Conservation (phyloP, 2,113 vertebrate genomes). For the Panurus biarmicus region DNA sequence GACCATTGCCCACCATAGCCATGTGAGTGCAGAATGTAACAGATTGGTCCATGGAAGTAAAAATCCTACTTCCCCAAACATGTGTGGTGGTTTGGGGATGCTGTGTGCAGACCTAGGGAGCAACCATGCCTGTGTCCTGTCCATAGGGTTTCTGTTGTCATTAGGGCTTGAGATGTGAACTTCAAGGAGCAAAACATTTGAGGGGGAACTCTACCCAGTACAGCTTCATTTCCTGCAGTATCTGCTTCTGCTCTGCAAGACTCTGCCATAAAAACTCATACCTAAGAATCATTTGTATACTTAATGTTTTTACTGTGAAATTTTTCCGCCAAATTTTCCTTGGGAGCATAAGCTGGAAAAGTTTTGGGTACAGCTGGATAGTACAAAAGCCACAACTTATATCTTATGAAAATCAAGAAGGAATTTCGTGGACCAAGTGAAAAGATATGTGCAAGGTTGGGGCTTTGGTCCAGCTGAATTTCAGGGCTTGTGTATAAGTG, state of each 20-base stretch:
- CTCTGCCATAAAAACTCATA: background rate
- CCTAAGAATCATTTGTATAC: background rate
- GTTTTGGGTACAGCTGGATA: background rate
- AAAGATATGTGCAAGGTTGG: background rate
- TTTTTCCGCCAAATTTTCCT: conserved; percentile 1
- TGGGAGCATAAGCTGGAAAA: background rate
- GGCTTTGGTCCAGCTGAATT: background rate
- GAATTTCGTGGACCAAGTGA: background rate
- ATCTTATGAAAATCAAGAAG: background rate
- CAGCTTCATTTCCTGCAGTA: background rate
- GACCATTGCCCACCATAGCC: background rate
- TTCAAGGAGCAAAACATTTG: background rate
- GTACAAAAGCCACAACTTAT: background rate
- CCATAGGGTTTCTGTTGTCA: background rate
- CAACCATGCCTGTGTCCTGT: background rate
- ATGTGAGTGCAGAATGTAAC: background rate
- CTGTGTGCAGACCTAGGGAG: background rate
- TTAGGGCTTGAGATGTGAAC: background rate
- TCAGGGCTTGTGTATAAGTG: background rate
- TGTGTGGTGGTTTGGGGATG: rapidly evolving
- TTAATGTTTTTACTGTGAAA: background rate
- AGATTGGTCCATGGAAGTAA: background rate
- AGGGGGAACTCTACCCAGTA: background rate
- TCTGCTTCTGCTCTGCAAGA: background rate
- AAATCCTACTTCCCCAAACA: background rate